phyloP scores from a whole-genome alignment of 1,140 invertebrate species.

The Brachionus rotundiformis region DNA sequence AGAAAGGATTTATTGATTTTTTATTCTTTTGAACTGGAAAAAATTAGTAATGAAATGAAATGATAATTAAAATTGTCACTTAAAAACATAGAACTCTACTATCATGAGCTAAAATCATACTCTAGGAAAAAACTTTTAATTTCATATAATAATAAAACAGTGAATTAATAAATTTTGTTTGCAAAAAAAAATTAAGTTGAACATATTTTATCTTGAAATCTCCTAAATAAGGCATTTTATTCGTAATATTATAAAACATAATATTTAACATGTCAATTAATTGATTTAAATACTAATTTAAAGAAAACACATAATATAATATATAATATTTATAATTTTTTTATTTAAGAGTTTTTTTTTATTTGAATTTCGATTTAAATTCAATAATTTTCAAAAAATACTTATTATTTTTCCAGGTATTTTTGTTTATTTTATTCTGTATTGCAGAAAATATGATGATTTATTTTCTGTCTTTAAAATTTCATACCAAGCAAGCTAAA shows the following conservation, averaged over 20 bases:
- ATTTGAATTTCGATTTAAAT: too few species aligned
- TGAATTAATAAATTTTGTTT: too few species aligned
- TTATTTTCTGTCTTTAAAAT: neutral
- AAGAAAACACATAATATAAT: neutral
- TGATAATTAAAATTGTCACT: neutral
- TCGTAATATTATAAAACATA: neutral
- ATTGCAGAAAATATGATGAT: too few species aligned
- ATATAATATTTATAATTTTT: too few species aligned
- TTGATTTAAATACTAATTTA: neutral
- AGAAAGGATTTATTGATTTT: neutral
- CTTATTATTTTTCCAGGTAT: too few species aligned
- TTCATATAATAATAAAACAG: neutral
- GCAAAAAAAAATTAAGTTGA: neutral
- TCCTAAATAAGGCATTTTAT: neutral
- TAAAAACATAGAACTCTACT: too few species aligned
- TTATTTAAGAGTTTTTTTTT: too few species aligned
- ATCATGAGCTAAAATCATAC: neutral
- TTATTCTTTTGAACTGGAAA: neutral
- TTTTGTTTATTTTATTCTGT: too few species aligned
- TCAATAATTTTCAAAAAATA: too few species aligned
- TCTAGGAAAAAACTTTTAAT: neutral
- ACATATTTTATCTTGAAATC: neutral
- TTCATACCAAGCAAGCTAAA: neutral
- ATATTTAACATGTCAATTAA: neutral
- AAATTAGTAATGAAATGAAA: neutral